Base-by-base conservation (phyloP, 2,113 vertebrate genomes). In the Brachypteracias leptosomus region DNA sequence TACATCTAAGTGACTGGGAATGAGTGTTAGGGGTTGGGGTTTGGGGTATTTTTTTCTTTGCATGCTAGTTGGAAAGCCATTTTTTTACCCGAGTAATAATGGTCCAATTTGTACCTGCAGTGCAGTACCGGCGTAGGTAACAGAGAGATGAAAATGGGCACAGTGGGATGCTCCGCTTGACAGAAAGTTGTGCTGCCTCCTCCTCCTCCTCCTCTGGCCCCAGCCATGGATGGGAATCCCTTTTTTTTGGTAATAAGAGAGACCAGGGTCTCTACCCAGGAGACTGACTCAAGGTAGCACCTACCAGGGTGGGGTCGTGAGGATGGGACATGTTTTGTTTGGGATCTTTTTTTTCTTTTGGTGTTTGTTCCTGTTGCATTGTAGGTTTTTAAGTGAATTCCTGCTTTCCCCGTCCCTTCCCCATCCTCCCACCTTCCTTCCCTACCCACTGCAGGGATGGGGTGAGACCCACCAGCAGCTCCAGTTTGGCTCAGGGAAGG, bases 1-100 rank as follows among this genome's bases (percentile, higher is more conserved):
- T 85, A 90, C 86, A 63, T 57, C 81, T 65, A 31, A 83, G 82
- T 58, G 77, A 91, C 31, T 77, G 96, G 94, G 92, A 82, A 55
- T 78, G 31, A 96, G 94, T 89, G 75, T 89, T 93, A 68, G 77
- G 66, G 93, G 83, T 92, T 90, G 88, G 96, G 95, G 59, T 40
- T 80, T 83, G 95, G 96, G 91, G 86, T 96, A 80, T 84, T 90
- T 97, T 97, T 96, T 96, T 87, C 93, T 77, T 92, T 97, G 97
- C 97, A 97, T 96, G 97, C 93, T 83, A 93, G 88, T 91, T 85
- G 95, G 88, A 73, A 94, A 81, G 85, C 88, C 84, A 51, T 91
- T 89, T 83, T n/a, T 80, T 85, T 95, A 93, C 90, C 85, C 86
- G 57, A 93, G 92, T 88, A 57, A 92, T 74, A 62, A 84, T 61